A percentile compares a stretch with the other conserved stretches of the same genome.
Conservation (phyloP, 1,140 invertebrate species). For the Ditylenchus dipsaci region DNA sequence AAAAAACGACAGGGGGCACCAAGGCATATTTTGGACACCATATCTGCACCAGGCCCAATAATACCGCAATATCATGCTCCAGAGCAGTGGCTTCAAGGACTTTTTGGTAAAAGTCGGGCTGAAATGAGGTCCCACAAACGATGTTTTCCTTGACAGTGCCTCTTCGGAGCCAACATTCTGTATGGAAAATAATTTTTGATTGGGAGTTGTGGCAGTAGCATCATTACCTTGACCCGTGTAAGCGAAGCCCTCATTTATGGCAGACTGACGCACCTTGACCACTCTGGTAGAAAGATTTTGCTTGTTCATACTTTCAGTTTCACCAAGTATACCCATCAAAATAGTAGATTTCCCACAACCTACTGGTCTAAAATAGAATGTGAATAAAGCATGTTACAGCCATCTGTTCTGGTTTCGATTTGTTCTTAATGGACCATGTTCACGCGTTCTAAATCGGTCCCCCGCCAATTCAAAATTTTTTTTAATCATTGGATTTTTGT, state of each 20-base stretch:
- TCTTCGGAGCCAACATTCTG: conserved; percentile 66
- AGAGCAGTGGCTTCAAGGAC: conserved; percentile 76
- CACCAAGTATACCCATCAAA: conserved; percentile 71
- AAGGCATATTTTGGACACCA: no score
- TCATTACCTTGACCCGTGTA: conserved; percentile 75
- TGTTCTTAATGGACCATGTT: no score
- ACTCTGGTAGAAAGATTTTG: conserved; percentile 7
- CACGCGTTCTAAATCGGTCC: no score
- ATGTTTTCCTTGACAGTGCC: conserved; percentile 87
- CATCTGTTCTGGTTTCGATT: no score
- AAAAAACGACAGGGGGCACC: no score
- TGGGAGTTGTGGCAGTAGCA: no score
- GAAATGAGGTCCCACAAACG: conserved; percentile 77
- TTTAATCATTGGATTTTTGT: no score
- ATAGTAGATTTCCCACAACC: conserved; percentile 74
- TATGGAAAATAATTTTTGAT: no score
- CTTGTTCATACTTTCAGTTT: conserved; percentile 62
- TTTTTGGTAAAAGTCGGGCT: conserved; percentile 71
- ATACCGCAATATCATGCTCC: conserved; percentile 68
- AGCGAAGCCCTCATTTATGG: conserved; percentile 63
- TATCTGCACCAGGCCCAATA: no score
- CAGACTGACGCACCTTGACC: conserved; percentile 21
- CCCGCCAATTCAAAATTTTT: no score
- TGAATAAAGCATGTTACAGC: no score
- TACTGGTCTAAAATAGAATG: conserved; percentile 45